phyloP scores from a whole-genome alignment of 2,888 invertebrate species.

The Apamea epomidion region DNA sequence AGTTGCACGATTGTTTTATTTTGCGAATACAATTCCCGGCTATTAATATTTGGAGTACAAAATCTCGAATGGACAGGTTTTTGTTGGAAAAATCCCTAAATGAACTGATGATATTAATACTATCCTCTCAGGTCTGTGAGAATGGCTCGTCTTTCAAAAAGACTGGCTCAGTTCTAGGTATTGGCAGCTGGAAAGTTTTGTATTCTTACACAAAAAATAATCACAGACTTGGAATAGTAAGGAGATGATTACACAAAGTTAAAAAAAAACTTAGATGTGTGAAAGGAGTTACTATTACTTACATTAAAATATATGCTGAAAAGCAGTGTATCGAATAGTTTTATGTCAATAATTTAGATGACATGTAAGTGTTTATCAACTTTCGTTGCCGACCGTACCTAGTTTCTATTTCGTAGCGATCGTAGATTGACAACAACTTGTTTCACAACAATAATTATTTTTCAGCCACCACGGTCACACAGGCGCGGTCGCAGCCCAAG shows the following conservation, averaged over 20 bases:
- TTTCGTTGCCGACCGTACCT: neutral
- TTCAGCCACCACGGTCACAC: neutral
- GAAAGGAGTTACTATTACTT: neutral
- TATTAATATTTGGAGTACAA: neutral
- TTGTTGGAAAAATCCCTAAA: neutral
- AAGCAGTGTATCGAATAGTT: neutral
- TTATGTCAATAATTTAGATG: neutral
- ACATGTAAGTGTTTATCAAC: neutral
- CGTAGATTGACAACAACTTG: neutral
- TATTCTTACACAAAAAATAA: no score
- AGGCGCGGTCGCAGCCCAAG: no score
- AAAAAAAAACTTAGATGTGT: neutral
- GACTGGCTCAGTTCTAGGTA: neutral
- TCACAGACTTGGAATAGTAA: no score
- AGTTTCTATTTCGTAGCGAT: constrained; percentile 2
- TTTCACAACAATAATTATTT: neutral
- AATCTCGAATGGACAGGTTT: neutral
- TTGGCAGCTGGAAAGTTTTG: neutral
- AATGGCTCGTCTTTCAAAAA: neutral
- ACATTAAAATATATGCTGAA: neutral
- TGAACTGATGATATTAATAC: neutral
- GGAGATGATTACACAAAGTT: no score
- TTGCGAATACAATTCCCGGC: neutral
- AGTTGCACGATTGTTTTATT: neutral
- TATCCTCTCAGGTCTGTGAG: neutral